These are phyloP conservation scores for Heliothis subflexa DNA, from an alignment of 1,140 invertebrate genomes.

Conservation along the genomic window DNA sequence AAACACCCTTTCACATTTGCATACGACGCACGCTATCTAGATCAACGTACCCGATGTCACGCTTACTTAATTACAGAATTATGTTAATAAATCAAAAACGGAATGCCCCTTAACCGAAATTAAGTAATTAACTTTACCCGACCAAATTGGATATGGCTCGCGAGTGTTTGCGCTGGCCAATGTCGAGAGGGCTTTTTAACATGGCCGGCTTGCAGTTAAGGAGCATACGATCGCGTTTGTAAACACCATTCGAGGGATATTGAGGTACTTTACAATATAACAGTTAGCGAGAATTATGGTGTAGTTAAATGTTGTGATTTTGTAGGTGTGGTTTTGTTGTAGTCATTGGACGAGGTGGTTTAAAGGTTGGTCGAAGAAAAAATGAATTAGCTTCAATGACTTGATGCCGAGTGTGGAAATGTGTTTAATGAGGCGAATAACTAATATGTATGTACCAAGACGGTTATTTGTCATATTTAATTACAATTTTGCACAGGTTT, in stretches of 20 bases:
- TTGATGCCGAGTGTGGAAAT: no score
- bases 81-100: constrained; percentile 61
- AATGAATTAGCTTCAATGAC: not conserved
- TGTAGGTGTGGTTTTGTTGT: constrained; percentile 30
- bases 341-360: not conserved
- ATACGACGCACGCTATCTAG: constrained; percentile 41
- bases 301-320: constrained; percentile 43
- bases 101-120: constrained; percentile 61
- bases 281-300: constrained; percentile 46
- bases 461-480: no score
- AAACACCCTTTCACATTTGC: constrained; percentile 47
- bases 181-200: constrained; percentile 31
- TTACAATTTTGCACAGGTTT: no score
- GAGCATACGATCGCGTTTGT: constrained; percentile 48
- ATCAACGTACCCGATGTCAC: constrained; percentile 53
- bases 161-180: constrained; percentile 41
- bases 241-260: constrained; percentile 45
- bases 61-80: constrained; percentile 58
- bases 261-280: constrained; percentile 43
- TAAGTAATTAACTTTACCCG: constrained; percentile 63
- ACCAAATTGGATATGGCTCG: constrained; percentile 52
- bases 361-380: constrained; percentile 4
- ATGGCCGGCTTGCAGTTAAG: constrained; percentile 32
- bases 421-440: no score
- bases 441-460: no score